phyloP scores from a whole-genome alignment of 2,888 invertebrate species.

The Idaea biselata region DNA sequence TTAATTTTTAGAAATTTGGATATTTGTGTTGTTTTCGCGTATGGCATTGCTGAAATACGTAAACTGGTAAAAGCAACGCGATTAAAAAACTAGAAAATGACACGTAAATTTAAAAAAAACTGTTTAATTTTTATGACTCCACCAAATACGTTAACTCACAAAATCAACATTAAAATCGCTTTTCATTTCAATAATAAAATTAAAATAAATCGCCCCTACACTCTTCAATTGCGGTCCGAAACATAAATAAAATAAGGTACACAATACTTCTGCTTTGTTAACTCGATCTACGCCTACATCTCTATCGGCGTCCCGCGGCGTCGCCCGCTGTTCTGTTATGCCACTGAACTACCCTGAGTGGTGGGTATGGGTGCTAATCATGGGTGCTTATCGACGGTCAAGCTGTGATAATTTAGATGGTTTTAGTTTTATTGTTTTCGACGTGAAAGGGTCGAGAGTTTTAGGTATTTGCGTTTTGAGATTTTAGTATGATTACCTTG shows the following conservation, averaged over 20 bases:
- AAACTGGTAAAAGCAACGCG: too few relatives aligned
- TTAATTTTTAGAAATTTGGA: too few relatives aligned
- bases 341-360: constrained; percentile 17
- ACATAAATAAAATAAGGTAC: constrained; percentile 1
- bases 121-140: not conserved
- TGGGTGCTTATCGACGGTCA: constrained; percentile 2
- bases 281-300: constrained; percentile 25
- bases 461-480: not conserved
- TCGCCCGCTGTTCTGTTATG: constrained; percentile 45
- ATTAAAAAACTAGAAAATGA: too few relatives aligned
- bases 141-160: not conserved
- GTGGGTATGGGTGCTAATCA: constrained; percentile 6
- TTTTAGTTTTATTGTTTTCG: not conserved
- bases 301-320: constrained; percentile 40
- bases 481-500: not conserved
- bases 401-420: constrained; percentile 2
- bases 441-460: constrained; percentile 1
- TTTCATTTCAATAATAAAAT: not conserved
- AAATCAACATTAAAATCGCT: not conserved
- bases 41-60: too few relatives aligned
- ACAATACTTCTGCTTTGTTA: constrained; percentile 1
- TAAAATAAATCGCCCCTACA: not conserved
- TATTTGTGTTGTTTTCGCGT: too few relatives aligned
- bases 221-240: not conserved
- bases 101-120: too few relatives aligned